phyloP scores from a whole-genome alignment of 92 coral and sea anemone genomes.

The Palythoa caribaeorum region DNA sequence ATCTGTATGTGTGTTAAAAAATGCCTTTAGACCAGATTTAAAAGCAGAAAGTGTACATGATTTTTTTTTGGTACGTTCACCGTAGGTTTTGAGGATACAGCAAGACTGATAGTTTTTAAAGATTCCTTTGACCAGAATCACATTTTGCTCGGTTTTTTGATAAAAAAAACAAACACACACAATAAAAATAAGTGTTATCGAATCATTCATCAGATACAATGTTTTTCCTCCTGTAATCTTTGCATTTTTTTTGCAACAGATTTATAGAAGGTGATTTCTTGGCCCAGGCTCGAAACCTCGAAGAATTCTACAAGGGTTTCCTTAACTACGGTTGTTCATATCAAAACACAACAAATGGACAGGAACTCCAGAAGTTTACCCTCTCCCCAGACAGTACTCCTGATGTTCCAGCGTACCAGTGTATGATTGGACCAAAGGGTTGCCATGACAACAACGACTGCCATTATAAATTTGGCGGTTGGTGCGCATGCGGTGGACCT shows the following conservation, averaged over 20 bases:
- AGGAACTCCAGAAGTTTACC: slow-evolving; percentile 47
- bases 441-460: slow-evolving; percentile 65
- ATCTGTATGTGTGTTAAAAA: no score
- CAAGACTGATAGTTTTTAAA: no score
- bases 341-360: slow-evolving; percentile 28
- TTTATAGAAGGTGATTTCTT: slow-evolving; percentile 38
- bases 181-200: no score
- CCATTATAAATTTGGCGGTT: slow-evolving; percentile 10
- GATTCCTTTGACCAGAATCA: no score
- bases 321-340: slow-evolving; percentile 56
- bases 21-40: no score
- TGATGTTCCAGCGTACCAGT: slow-evolving; percentile 49
- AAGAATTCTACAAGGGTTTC: slow-evolving; percentile 67
- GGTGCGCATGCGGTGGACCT: slow-evolving; percentile 44
- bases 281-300: slow-evolving; percentile 58
- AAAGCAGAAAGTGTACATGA: no score
- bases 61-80: no score
- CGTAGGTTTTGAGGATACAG: no score
- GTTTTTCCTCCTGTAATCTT: not conserved
- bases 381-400: slow-evolving; percentile 42
- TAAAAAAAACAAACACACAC: no score
- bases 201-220: no score
- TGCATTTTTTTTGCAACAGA: not conserved
- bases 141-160: no score
- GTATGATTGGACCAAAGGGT: slow-evolving; percentile 50